phyloP scores from a whole-genome alignment of 2,113 vertebrate genomes.

The Neopipo cinnamomea region DNA sequence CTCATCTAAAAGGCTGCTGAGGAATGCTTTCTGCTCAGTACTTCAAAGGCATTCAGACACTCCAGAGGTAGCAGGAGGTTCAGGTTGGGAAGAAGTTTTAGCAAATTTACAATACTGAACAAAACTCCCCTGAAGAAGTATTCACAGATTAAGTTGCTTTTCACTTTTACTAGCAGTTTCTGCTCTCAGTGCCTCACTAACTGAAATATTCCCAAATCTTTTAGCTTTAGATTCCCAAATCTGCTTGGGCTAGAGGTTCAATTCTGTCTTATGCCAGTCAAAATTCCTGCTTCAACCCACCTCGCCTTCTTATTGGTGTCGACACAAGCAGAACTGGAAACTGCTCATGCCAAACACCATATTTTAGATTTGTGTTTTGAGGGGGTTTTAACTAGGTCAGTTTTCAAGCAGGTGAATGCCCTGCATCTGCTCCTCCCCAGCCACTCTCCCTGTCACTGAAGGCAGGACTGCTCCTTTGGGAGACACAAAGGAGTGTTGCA shows the following conservation, averaged over 20 bases:
- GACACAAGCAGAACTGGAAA: neutral
- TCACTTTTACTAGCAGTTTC: neutral
- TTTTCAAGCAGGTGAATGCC: neutral
- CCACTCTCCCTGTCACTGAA: neutral
- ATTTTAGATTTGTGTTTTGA: neutral
- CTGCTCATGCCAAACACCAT: rapidly evolving
- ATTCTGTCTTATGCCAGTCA: neutral
- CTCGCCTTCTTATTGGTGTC: neutral
- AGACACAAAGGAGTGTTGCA: neutral
- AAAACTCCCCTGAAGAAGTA: neutral
- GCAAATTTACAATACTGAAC: neutral
- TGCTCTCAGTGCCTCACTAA: neutral
- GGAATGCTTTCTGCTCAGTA: neutral
- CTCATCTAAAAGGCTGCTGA: neutral
- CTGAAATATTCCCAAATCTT: neutral
- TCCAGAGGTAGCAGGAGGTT: neutral
- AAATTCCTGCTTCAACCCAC: neutral
- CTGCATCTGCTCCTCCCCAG: neutral
- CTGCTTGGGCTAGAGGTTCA: neutral
- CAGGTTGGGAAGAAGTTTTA: neutral
- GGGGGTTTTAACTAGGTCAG: neutral
- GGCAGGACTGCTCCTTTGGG: neutral
- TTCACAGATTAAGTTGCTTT: neutral
- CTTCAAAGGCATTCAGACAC: neutral
- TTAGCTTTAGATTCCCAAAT: neutral